Evolutionary conservation across 2,113 vertebrate genomes (phyloP), one percentile per base, ranked within the genome.

Genomic region (Tor tambroides): DNA sequence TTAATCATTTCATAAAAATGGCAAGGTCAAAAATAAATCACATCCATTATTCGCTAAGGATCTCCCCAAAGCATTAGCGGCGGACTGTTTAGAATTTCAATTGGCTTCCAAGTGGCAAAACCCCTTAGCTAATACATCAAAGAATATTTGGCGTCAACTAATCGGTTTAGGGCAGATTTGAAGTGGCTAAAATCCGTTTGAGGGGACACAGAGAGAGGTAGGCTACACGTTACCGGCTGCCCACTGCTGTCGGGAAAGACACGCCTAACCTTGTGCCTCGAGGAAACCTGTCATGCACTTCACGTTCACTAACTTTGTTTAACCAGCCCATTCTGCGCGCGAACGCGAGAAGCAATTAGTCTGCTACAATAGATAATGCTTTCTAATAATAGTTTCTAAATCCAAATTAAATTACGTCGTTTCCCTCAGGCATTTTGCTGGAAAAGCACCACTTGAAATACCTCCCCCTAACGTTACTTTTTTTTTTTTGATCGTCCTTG

Each of bases 71-170:
- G 95, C 95, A 95, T 94, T 94, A 89, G 90, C 91, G 92, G 93
- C 90, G 91, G 94, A 94, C 93, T 95, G 93, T 95, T 95, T 95
- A 94, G 94, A 95, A 95, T 95, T 95, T 96, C 95, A 96, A 95
- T 95, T 94, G 94, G 94, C 93, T 95, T 95, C 93, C 93, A 93
- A 95, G 94, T 95, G 94, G 94, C 93, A 94, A 94, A 95, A 94
- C 94, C 95, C 94, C 94, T 94, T 92, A 95, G 95, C 95, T 95
- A 95, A 96, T 95, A 95, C 95, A 95, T 95, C 94, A 96, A 95
- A 95, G 94, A 95, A 94, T 95, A 94, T 94, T 94, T 95, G 93
- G 93, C 94, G 94, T 96, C 93, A 95, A 94, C 94, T 95, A 95
- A 95, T 95, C 94, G 94, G 94, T 95, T 96, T 95, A 96, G 91